Evolutionary conservation across 2,113 vertebrate species (phyloP).

Genomic region (Laticauda colubrina): DNA sequence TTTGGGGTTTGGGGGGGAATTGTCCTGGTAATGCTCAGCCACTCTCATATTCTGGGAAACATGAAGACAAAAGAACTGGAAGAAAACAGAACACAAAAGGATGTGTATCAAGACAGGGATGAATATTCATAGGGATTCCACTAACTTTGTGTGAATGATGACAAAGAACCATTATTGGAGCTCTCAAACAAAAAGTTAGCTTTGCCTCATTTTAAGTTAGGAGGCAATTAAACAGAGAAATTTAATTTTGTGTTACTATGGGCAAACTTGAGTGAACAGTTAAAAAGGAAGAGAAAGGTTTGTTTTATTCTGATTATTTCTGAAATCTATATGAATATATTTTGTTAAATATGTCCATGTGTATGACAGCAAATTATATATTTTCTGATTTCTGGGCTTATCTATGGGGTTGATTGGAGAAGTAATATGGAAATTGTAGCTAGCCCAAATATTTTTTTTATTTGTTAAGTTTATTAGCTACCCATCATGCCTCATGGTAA

Average conservation of each 20-base stretch:
- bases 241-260: neutral
- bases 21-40: slow-evolving; percentile 13
- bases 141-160: neutral
- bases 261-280: neutral
- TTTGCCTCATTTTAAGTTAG: neutral
- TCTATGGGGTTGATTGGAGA: no score
- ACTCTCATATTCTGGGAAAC: slow-evolving; percentile 15
- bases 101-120: slow-evolving; percentile 6
- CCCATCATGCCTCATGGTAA: neutral
- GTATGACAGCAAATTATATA: neutral
- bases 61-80: neutral
- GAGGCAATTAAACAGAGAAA: neutral
- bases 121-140: slow-evolving; percentile 6
- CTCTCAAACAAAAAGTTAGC: slow-evolving; percentile 9
- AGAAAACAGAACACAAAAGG: slow-evolving; percentile 11
- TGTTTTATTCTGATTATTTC: neutral
- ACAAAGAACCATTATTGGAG: neutral
- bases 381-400: neutral
- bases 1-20: neutral
- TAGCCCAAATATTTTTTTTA: neutral
- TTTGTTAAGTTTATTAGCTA: neutral
- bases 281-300: neutral
- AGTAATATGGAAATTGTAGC: neutral
- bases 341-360: neutral
- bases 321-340: neutral